phyloP scores from a whole-genome alignment of 2,113 vertebrate genomes.

The Bubo scandiacus region DNA sequence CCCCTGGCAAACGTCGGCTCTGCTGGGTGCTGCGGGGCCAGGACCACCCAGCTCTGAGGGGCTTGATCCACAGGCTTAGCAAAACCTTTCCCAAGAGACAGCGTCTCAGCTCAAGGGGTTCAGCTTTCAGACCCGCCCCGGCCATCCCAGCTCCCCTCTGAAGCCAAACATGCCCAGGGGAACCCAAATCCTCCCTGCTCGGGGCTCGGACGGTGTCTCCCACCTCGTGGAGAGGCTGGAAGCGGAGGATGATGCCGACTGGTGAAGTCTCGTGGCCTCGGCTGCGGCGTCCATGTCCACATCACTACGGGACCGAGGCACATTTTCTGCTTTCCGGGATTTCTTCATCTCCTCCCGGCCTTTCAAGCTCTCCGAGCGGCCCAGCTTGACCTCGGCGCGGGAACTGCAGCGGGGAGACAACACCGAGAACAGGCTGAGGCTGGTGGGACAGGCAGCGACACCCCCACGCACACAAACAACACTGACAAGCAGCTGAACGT shows the following conservation, averaged over 20 bases:
- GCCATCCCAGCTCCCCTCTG: neutral
- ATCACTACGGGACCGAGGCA: conserved; percentile 90
- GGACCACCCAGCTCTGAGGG: accelerated
- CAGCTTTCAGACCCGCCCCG: accelerated
- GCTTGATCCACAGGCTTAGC: neutral
- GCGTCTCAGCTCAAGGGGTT: neutral
- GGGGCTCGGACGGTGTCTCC: accelerated
- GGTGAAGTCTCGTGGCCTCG: conserved; percentile 81
- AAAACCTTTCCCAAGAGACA: neutral
- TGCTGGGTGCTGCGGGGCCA: accelerated
- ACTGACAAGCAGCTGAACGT: neutral
- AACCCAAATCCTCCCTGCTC: accelerated
- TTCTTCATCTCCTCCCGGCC: conserved; percentile 89
- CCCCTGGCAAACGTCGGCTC: accelerated
- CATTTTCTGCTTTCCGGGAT: conserved; percentile 79
- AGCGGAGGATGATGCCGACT: conserved; percentile 86
- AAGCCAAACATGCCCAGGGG: too few species aligned
- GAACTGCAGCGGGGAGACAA: conserved; percentile 29
- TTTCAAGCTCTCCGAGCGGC: conserved; percentile 91
- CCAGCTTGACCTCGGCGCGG: conserved; percentile 80
- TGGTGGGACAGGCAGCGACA: neutral
- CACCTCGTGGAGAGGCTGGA: conserved; percentile 91
- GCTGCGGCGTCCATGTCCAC: conserved; percentile 93
- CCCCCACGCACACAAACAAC: accelerated
- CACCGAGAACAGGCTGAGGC: neutral